phyloP scores from a whole-genome alignment of 2,797 vertebrate species.

The Rousettus madagascariensis region DNA sequence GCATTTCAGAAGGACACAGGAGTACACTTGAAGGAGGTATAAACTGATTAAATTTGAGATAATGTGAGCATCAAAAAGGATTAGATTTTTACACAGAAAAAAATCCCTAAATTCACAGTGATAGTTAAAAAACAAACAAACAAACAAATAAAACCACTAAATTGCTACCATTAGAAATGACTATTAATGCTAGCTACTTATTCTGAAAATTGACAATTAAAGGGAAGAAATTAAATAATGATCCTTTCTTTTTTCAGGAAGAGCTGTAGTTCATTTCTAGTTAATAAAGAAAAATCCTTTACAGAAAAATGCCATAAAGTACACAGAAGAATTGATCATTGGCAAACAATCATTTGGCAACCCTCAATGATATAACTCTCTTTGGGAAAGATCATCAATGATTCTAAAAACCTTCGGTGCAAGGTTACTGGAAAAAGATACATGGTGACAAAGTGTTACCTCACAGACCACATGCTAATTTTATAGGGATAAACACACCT shows the following conservation, averaged over 20 bases:
- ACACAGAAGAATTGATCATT: background rate
- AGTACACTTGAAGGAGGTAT: background rate
- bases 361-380: background rate
- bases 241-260: background rate
- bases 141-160: background rate
- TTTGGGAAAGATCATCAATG: background rate
- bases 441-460: background rate
- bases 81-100: background rate
- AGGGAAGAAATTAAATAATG: background rate
- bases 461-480: background rate
- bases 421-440: background rate
- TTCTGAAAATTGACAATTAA: conserved; percentile 8
- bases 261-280: background rate
- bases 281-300: background rate
- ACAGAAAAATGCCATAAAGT: background rate
- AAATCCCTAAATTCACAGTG: background rate
- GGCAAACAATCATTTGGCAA: background rate
- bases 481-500: background rate
- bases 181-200: background rate
- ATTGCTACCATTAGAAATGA: background rate
- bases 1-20: background rate
- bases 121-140: background rate
- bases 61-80: background rate
- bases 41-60: background rate
- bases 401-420: background rate